Percentiles rank a stretch among this genome's conserved stretches.
These are phyloP conservation scores for Patiria pectinifera DNA, from an alignment of 53 echinoderm and acorn worm genomes.

Conservation along the genomic window DNA sequence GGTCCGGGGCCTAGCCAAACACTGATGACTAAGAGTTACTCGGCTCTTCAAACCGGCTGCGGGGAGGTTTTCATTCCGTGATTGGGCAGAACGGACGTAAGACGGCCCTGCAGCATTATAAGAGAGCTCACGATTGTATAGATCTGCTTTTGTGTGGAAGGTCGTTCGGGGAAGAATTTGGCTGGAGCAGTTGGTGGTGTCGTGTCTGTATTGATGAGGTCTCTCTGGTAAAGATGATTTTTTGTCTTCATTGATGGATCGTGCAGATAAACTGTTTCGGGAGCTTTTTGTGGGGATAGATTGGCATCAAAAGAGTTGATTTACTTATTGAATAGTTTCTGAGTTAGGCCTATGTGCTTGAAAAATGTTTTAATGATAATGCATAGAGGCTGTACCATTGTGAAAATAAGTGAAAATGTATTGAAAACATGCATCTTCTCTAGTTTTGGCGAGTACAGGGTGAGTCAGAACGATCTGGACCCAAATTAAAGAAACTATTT, in stretches of 20 bases:
- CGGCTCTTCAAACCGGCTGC: neutral
- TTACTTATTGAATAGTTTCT: too few relatives aligned
- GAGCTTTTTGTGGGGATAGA: neutral
- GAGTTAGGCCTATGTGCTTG: too few relatives aligned
- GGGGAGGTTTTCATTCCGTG: slow-evolving; percentile 36
- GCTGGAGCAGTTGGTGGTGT: neutral
- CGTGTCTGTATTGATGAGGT: neutral
- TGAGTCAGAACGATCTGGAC: too few relatives aligned
- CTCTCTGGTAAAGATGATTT: neutral
- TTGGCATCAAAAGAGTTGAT: too few relatives aligned
- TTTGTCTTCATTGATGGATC: neutral
- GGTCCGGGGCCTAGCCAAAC: neutral
- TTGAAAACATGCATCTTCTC: too few relatives aligned
- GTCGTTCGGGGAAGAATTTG: neutral
- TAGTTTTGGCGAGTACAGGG: too few relatives aligned
- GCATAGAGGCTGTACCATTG: too few relatives aligned
- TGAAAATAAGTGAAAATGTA: too few relatives aligned
- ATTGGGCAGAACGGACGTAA: slow-evolving; percentile 24
- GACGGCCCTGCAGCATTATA: slow-evolving; percentile 17
- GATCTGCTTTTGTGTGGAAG: neutral
- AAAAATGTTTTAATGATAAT: too few relatives aligned
- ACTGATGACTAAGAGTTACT: slow-evolving; percentile 54
- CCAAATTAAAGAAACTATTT: too few relatives aligned
- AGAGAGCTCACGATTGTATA: neutral
- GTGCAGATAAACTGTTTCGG: neutral